Evolutionary conservation across 2,888 invertebrate genomes (phyloP), one percentile per base, ranked within the genome.

Genomic region (Andrena dorsata): DNA sequence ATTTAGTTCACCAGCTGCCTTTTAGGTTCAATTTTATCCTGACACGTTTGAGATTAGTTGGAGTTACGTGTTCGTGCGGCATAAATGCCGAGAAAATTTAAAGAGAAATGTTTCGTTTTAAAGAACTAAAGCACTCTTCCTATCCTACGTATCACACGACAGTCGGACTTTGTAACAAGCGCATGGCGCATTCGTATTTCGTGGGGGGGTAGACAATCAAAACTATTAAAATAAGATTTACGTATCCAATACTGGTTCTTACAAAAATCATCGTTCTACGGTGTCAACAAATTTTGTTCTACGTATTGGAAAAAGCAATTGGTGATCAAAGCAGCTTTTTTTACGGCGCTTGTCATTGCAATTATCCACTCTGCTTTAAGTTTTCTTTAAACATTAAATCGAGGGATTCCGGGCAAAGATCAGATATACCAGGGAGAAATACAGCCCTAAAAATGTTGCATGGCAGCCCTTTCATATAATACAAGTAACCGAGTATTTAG

Each of bases 381-480:
- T 64, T 68, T 66, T 49, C 58, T 61, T 47, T 49, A 49, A 49
- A 41, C 47, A 65, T 63, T 49, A 53, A n/a, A 70, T 74, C 53
- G 74, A 61, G 30, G 28, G 72, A 61, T 73, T 75, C 68, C 53
- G 70, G 66, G 41, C 47, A 60, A 66, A 60, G 53, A 60, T 64
- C 35, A 68, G 47, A 65, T 58, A 65, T 58, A 56, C 35, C 65
- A 75, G 70, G 81, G 20, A 80, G 20, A 71, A 60, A 63, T 30
- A 56, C 65, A 74, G 28, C 65, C 89, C 88, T 89, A 84, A 83
- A 66, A 84, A 88, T 86, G 85, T 89, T 89, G 86, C 84, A 84
- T 81, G 88, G 91, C 93, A 94, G 94, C 94, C 93, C 94, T 94
- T 94, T 93, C 93, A 93, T 94, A 94, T 93, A 91, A 90, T 90